phyloP scores from a whole-genome alignment of 2,797 vertebrate species.

The Hypotaenidia okinawae region DNA sequence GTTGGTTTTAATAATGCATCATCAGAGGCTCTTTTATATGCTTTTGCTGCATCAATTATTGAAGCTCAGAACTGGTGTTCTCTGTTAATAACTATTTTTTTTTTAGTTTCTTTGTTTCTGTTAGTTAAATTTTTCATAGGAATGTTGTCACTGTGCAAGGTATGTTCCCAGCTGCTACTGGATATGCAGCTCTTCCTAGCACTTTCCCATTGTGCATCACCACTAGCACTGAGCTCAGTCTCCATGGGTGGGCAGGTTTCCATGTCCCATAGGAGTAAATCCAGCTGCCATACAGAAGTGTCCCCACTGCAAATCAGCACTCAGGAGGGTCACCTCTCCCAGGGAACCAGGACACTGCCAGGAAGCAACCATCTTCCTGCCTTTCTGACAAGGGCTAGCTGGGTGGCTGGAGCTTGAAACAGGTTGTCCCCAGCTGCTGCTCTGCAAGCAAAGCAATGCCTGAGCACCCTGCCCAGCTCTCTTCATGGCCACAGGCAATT shows the following conservation, averaged over 20 bases:
- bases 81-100: not conserved
- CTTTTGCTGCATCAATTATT: conserved; percentile 67
- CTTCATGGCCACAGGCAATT: not conserved
- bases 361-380: not conserved
- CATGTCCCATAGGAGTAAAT: not conserved
- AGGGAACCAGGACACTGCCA: accelerated
- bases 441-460: not conserved
- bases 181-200: not conserved
- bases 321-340: accelerated
- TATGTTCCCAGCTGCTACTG: not conserved
- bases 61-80: conserved; percentile 12
- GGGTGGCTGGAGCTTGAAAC: not conserved
- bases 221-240: not conserved
- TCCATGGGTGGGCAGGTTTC: accelerated
- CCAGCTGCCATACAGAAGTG: not conserved
- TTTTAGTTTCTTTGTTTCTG: conserved; percentile 16
- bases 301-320: not conserved
- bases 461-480: not conserved
- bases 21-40: conserved; percentile 5
- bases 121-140: not conserved
- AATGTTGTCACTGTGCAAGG: not conserved
- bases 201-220: not conserved
- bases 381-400: not conserved
- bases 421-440: not conserved
- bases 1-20: conserved; percentile 64